Evolutionary conservation across 1,140 invertebrate genomes (phyloP).

Genomic region (Bombus huntii): DNA sequence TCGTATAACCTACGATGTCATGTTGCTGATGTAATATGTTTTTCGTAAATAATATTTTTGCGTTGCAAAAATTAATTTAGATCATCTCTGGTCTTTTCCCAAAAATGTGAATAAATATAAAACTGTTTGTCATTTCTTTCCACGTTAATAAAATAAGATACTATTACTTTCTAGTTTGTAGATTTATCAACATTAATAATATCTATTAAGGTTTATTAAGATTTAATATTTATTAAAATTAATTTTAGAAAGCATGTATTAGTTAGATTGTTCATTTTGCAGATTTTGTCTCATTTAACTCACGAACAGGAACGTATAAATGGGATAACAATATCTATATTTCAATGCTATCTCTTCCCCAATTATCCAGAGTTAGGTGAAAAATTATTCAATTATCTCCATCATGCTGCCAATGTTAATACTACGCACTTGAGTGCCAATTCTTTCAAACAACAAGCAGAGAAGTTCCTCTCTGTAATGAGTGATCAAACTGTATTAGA

Average conservation of each 20-base stretch:
- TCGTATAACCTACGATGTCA: neutral
- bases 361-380: constrained; percentile 88
- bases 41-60: constrained; percentile 13
- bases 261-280: constrained; percentile 69
- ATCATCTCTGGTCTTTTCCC: neutral
- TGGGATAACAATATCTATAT: constrained; percentile 85
- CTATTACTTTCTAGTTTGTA: neutral
- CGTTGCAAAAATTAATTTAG: neutral
- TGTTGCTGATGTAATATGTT: neutral
- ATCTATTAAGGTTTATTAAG: neutral
- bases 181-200: neutral
- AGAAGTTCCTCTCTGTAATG: constrained; percentile 87
- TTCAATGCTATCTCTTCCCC: constrained; percentile 90
- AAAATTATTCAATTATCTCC: constrained; percentile 86
- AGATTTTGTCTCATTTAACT: constrained; percentile 86
- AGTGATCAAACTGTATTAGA: constrained; percentile 86
- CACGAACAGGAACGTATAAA: constrained; percentile 86
- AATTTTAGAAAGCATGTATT: constrained; percentile 38
- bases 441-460: constrained; percentile 88
- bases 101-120: neutral
- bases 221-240: neutral
- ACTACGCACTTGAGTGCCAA: constrained; percentile 84
- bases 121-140: neutral
- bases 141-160: neutral
- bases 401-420: constrained; percentile 84